Evolutionary conservation across 2,797 vertebrate genomes (phyloP), one percentile per base, ranked within the genome.

Genomic region (Tadarida brasiliensis): DNA sequence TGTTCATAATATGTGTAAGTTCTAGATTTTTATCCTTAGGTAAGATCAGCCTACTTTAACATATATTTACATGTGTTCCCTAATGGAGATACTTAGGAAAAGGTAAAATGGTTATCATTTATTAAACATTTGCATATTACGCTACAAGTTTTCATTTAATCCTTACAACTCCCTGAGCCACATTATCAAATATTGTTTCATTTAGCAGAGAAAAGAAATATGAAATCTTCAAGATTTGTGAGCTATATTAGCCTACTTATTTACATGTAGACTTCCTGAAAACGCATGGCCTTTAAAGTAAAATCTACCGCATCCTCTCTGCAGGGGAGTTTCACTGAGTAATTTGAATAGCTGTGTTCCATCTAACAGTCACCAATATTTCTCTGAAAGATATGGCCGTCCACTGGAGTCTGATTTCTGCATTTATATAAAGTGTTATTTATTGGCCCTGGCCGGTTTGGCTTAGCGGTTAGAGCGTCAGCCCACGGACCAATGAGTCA

Each of bases 341-440:
- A 56, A 26, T 91, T 67, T 90, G 35, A 95, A 78, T 33, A 24
- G 26, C 2, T 49, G 47, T 15, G 28, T 82, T 33, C 76, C 49
- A 17, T 57, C 33, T 63, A 82, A 68, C 8, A 49, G 14, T 90
- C 44, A 56, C 68, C 57, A 76, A 0, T 57, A 54, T 73, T 91
- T 78, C 88, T 92, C 81, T 80, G 15, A 88, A 81, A 94, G 56
- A 51, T 51, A 24, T 26, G 22, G 54, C 3, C 78, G 35, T 61
- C 39, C 22, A 39, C 28, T 97, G 39, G 24, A 65, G 67, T 80
- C 91, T 95, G 93, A 71, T 71, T 85, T 96, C n/a, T 93, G n/a
- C 56, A 83, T 68, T 91, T 67, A 54, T 57, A 57, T n/a, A 94
- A 85, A 51, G 39, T 14, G 11, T 88, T 82, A 56, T 81, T 83